Conservation (phyloP, 2,797 vertebrate species). For the Malurus splendens region DNA sequence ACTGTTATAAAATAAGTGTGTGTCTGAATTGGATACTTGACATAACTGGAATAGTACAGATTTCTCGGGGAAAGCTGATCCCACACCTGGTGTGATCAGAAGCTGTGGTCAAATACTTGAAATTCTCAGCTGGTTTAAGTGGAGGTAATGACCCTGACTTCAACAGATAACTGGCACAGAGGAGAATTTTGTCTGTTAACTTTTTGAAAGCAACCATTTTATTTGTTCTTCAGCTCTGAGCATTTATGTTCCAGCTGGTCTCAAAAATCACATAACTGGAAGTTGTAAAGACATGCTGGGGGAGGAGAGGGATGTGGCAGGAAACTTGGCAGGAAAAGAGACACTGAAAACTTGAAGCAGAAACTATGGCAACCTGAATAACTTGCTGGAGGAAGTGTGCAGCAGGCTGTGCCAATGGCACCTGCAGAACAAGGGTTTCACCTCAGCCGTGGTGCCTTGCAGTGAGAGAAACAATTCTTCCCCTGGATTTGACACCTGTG, state of each 20-base stretch:
- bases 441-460: neutral
- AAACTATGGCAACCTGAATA: constrained; percentile 16
- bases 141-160: constrained; percentile 14
- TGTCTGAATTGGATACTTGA: constrained; percentile 4
- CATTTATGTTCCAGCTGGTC: constrained; percentile 43
- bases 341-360: constrained; percentile 6
- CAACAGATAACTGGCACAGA: neutral
- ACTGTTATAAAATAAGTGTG: neutral
- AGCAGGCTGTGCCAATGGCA: neutral
- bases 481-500: neutral
- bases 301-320: neutral
- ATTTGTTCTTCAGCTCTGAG: constrained; percentile 38
- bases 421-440: neutral
- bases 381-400: neutral
- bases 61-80: constrained; percentile 3
- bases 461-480: neutral
- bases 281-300: constrained; percentile 27
- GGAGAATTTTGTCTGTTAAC: neutral
- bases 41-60: neutral
- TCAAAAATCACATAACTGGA: constrained; percentile 46
- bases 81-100: neutral
- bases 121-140: constrained; percentile 41
- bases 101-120: constrained; percentile 28
- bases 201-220: constrained; percentile 39
- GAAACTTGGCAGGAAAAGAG: constrained; percentile 30